A percentile compares a stretch with the other conserved stretches of the same genome.
Evolutionary conservation across 2,797 vertebrate genomes (phyloP).

Genomic region (Microctenopoma stevenorrisi): DNA sequence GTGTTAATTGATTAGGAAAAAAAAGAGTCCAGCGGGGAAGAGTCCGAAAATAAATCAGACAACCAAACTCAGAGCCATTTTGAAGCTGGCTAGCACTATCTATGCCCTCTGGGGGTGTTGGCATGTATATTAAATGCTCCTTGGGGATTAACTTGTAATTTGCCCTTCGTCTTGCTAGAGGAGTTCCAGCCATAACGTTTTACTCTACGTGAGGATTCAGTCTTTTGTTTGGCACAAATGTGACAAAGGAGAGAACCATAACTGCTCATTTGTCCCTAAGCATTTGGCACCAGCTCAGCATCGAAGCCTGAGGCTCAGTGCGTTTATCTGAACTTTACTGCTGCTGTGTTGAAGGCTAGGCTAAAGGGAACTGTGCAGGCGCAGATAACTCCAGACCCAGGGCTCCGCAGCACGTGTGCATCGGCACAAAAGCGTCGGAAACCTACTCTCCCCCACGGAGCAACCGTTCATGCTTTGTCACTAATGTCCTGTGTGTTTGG

Average conservation of each 20-base stretch:
- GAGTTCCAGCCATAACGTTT: conserved; percentile 48
- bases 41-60: conserved; percentile 56
- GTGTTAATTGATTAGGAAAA: conserved; percentile 71
- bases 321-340: conserved; percentile 56
- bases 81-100: conserved; percentile 44
- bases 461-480: conserved; percentile 26
- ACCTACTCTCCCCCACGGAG: conserved; percentile 29
- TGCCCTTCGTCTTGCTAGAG: conserved; percentile 52
- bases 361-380: conserved; percentile 57
- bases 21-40: conserved; percentile 64
- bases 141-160: conserved; percentile 53
- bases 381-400: conserved; percentile 54
- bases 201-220: conserved; percentile 47
- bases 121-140: conserved; percentile 52
- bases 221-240: conserved; percentile 58
- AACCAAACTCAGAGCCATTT: conserved; percentile 60
- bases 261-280: conserved; percentile 51
- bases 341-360: conserved; percentile 44
- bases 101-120: conserved; percentile 52
- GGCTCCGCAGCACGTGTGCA: conserved; percentile 36
- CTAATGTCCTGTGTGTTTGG: conserved; percentile 12
- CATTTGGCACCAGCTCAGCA: conserved; percentile 55
- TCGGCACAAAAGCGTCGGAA: conserved; percentile 21
- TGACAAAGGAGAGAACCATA: conserved; percentile 52
- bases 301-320: conserved; percentile 56